These are phyloP conservation scores for Danio jaintianensis DNA, from an alignment of 2,797 vertebrate species.

Conservation along the genomic window DNA sequence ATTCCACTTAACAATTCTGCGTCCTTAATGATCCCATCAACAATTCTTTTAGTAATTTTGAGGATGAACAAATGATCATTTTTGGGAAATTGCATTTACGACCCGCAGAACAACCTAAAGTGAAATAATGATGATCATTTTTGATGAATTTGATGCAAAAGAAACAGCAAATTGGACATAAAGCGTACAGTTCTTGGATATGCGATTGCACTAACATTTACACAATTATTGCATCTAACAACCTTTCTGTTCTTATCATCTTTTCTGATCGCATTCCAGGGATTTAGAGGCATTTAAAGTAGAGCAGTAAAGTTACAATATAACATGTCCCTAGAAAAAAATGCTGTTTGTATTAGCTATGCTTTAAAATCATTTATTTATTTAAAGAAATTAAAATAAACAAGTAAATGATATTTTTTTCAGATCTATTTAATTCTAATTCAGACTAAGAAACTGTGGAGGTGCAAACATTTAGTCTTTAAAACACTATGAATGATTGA, in stretches of 20 bases:
- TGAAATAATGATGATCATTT: neutral
- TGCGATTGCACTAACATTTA: neutral
- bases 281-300: neutral
- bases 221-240: slow-evolving; percentile 14
- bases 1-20: slow-evolving; percentile 2
- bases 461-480: too few relatives aligned
- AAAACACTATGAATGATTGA: too few relatives aligned
- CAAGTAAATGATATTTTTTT: too few relatives aligned
- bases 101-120: neutral
- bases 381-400: too few relatives aligned
- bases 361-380: too few relatives aligned
- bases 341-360: too few relatives aligned
- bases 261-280: neutral
- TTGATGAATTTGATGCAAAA: neutral
- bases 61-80: neutral
- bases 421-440: too few relatives aligned
- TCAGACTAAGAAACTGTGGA: too few relatives aligned
- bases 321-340: too few relatives aligned
- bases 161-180: neutral
- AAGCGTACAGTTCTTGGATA: neutral
- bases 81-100: neutral
- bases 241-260: slow-evolving; percentile 4
- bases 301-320: too few relatives aligned
- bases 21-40: slow-evolving; percentile 12
- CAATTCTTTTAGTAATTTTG: slow-evolving; percentile 18